These are phyloP conservation scores for Gibbula magus DNA, from an alignment of 2,888 invertebrate species.

Conservation along the genomic window DNA sequence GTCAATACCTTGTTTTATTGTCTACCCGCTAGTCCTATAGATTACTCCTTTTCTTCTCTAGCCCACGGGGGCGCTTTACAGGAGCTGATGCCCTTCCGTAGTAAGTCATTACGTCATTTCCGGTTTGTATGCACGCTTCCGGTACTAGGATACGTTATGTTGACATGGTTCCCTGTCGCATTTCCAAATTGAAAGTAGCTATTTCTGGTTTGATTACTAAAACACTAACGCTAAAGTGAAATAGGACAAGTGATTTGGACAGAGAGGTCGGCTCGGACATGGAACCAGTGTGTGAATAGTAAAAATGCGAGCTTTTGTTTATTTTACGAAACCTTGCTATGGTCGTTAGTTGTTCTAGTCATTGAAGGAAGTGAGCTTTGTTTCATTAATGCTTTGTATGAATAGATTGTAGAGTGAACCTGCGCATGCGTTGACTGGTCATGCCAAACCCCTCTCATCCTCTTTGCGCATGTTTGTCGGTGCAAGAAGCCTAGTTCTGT, in stretches of 20 bases:
- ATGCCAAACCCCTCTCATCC: no score
- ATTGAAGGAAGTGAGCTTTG: no score
- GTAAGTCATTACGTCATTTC: conserved; percentile 64
- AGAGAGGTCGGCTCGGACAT: neutral
- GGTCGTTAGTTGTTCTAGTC: neutral
- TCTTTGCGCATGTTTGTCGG: no score
- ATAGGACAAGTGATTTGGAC: neutral
- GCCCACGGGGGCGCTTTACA: conserved; percentile 73
- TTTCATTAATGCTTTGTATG: no score
- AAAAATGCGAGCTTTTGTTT: neutral
- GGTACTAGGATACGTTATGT: neutral
- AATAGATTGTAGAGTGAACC: no score
- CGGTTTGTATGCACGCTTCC: conserved; percentile 23
- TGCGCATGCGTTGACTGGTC: no score
- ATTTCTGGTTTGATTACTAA: no score
- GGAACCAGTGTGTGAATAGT: neutral
- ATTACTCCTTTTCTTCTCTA: conserved; percentile 45
- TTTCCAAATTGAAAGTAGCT: no score
- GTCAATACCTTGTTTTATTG: conserved; percentile 4
- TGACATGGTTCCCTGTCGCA: conserved; percentile 6
- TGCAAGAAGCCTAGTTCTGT: no score
- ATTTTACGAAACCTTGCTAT: conserved; percentile 6
- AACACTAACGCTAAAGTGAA: no score
- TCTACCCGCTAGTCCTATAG: conserved; percentile 15
- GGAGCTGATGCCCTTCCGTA: conserved; percentile 74